Evolutionary conservation across 2,113 vertebrate genomes (phyloP).

Genomic region (Varanus komodoensis): DNA sequence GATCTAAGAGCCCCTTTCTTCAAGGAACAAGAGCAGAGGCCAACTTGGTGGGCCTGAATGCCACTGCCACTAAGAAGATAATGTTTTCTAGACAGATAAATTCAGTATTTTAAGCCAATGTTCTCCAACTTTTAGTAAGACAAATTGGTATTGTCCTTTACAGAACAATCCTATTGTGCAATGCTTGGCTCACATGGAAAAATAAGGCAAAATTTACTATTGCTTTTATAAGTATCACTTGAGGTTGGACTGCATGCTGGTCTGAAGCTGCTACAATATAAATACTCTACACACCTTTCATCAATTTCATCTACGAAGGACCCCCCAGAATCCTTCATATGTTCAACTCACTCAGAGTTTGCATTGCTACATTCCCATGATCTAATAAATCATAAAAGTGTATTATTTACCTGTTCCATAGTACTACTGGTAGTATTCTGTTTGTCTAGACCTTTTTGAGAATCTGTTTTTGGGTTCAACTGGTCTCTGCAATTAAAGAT

Average conservation of each 20-base stretch:
- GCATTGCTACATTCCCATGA: background rate
- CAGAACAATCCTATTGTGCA: background rate
- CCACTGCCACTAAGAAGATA: background rate
- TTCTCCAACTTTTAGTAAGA: background rate
- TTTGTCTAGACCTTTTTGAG: conserved; percentile 46
- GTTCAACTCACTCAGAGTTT: background rate
- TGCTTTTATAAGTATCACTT: background rate
- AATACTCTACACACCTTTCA: background rate
- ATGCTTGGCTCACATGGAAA: background rate
- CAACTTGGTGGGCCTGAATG: background rate
- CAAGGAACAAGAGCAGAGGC: background rate
- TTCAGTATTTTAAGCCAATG: background rate
- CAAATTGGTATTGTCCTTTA: background rate
- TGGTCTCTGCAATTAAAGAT: conserved; percentile 54
- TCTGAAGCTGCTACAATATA: background rate
- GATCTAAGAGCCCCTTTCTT: background rate
- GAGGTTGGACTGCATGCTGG: background rate
- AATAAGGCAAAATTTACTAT: background rate
- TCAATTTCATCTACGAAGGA: background rate
- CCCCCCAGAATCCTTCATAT: background rate
- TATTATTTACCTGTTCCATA: conserved; percentile 65
- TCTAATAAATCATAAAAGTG: background rate
- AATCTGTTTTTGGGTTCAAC: conserved; percentile 45
- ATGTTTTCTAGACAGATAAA: background rate
- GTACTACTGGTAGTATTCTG: conserved; percentile 47